Evolutionary conservation across 1,140 invertebrate species (phyloP).

Genomic region (Nautilus pompilius): DNA sequence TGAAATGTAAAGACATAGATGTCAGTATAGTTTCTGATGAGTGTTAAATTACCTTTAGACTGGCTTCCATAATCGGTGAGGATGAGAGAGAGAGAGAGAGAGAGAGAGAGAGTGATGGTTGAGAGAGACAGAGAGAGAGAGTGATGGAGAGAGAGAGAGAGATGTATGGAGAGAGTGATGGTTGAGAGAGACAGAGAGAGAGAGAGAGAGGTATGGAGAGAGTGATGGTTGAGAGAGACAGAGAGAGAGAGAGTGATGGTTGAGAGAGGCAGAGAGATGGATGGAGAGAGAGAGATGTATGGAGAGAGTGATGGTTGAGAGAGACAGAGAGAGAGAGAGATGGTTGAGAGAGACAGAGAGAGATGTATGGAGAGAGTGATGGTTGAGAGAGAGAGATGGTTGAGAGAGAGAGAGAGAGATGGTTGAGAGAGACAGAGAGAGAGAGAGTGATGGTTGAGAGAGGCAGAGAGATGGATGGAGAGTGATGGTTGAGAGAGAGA

Average conservation of each 20-base stretch:
- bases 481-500: background rate
- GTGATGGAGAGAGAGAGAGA: background rate
- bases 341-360: too few species aligned
- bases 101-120: background rate
- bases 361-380: background rate
- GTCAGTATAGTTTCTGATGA: too few species aligned
- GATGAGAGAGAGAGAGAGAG: background rate
- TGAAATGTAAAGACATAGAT: too few species aligned
- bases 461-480: background rate
- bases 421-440: background rate
- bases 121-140: background rate
- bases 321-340: background rate
- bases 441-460: background rate
- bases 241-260: background rate
- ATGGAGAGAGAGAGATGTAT: background rate
- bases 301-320: background rate
- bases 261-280: background rate
- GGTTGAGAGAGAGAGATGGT: background rate
- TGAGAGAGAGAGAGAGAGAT: background rate
- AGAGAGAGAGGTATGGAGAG: background rate
- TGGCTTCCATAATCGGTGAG: too few species aligned
- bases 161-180: background rate
- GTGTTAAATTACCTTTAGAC: too few species aligned
- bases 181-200: background rate
- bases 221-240: background rate